Conservation (phyloP, 2,888 invertebrate genomes). For the Pomacea canaliculata region DNA sequence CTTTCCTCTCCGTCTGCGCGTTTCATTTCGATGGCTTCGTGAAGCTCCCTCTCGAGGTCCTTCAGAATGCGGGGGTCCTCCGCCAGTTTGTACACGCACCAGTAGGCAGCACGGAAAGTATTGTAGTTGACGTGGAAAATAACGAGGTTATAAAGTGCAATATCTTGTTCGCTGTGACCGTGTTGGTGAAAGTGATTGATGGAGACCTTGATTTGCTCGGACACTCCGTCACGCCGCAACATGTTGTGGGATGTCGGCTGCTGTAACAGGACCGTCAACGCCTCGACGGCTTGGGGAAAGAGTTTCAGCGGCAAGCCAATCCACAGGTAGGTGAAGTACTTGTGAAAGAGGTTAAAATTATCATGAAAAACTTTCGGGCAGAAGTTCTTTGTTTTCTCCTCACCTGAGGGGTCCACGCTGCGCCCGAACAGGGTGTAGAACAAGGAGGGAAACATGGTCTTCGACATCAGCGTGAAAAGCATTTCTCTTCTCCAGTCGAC, state of each 20-base stretch:
- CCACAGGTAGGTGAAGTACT: slow-evolving; percentile 70
- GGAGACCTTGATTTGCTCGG: slow-evolving; percentile 66
- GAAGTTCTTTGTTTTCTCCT: slow-evolving; percentile 45
- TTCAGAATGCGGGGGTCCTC: slow-evolving; percentile 52
- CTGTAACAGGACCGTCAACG: slow-evolving; percentile 58
- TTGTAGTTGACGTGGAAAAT: slow-evolving; percentile 70
- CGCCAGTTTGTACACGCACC: slow-evolving; percentile 65
- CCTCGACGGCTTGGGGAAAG: slow-evolving; percentile 63
- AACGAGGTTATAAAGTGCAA: slow-evolving; percentile 68
- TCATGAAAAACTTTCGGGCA: slow-evolving; percentile 60
- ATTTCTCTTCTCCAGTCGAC: slow-evolving; percentile 50
- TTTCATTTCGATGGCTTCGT: slow-evolving; percentile 52
- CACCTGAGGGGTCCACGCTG: slow-evolving; percentile 16
- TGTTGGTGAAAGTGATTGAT: slow-evolving; percentile 63
- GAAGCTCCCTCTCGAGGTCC: slow-evolving; percentile 59
- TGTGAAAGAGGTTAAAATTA: slow-evolving; percentile 68
- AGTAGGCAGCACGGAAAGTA: slow-evolving; percentile 67
- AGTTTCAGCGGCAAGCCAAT: slow-evolving; percentile 65
- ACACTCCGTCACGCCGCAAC: slow-evolving; percentile 58
- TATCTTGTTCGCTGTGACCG: slow-evolving; percentile 64
- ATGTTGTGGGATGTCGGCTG: slow-evolving; percentile 64
- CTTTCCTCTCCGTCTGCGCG: slow-evolving; percentile 46
- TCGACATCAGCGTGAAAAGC: slow-evolving; percentile 61
- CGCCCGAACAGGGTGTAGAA: slow-evolving; percentile 69
- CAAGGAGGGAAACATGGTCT: slow-evolving; percentile 66